These are phyloP conservation scores for Cranoglanis bouderius DNA, from an alignment of 2,113 vertebrate species.

Conservation along the genomic window DNA sequence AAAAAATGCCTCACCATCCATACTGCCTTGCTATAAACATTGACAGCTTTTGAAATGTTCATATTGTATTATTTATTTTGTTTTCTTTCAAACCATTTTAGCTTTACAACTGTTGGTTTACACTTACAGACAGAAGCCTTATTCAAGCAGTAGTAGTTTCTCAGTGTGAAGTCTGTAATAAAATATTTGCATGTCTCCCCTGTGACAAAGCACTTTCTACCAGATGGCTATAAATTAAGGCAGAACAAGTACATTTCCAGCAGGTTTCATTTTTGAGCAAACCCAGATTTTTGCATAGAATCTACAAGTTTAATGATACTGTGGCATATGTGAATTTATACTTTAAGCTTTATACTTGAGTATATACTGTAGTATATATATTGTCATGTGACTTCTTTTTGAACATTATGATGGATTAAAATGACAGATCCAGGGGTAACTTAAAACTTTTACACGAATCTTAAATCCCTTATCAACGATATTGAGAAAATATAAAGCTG, in stretches of 20 bases:
- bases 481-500: neutral
- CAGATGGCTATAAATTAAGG: conserved; percentile 26
- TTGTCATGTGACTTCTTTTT: neutral
- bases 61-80: neutral
- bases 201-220: conserved; percentile 15
- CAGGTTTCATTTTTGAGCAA: conserved; percentile 8
- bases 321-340: neutral
- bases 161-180: conserved; percentile 17
- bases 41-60: neutral
- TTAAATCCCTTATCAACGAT: neutral
- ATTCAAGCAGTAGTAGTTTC: conserved; percentile 14
- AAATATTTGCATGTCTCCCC: conserved; percentile 29
- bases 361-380: neutral
- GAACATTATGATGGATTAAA: neutral
- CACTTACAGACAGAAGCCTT: conserved; percentile 15
- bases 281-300: neutral
- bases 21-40: neutral
- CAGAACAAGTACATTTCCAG: neutral
- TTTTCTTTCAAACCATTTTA: neutral
- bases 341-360: neutral
- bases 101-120: conserved; percentile 31
- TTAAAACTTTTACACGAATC: neutral
- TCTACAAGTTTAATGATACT: neutral
- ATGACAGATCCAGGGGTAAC: neutral
- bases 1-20: neutral